These are phyloP conservation scores for Chromis chromis DNA, from an alignment of 2,797 vertebrate genomes.

Conservation along the genomic window DNA sequence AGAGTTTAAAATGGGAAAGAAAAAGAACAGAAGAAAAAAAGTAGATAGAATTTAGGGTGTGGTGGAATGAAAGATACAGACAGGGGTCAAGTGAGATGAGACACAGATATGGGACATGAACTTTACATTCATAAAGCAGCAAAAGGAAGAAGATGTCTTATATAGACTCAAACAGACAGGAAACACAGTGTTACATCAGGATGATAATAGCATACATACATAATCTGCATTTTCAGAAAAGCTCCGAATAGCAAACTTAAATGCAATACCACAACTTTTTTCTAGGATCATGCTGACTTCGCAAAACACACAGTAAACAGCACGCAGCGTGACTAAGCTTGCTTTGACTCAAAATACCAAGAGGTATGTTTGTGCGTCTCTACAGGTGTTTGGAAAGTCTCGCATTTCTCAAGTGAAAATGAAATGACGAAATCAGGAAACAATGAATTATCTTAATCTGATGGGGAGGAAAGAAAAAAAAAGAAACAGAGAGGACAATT, in stretches of 20 bases:
- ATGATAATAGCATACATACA: too few species aligned
- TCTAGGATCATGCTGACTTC: too few species aligned
- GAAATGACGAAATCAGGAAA: background rate
- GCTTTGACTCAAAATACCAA: too few species aligned
- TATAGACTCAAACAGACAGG: background rate
- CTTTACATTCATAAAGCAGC: background rate
- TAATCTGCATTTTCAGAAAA: too few species aligned
- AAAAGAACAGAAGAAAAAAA: background rate
- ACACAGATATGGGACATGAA: background rate
- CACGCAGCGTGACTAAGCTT: background rate
- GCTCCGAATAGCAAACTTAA: too few species aligned
- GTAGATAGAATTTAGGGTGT: fast-evolving
- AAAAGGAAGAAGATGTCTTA: background rate
- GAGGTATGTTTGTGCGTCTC: background rate
- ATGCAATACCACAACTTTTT: too few species aligned
- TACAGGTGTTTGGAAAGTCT: too few species aligned
- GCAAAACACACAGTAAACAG: too few species aligned
- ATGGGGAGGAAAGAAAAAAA: background rate
- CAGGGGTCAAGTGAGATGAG: background rate
- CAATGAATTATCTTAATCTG: background rate
- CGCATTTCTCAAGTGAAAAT: background rate
- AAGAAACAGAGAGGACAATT: background rate
- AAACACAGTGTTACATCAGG: background rate
- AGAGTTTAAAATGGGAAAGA: background rate
- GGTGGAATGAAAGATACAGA: background rate